A percentile compares a stretch with the other conserved stretches of the same genome.
phyloP scores from a whole-genome alignment of 2,797 vertebrate species.

The Hippocampus kuda region DNA sequence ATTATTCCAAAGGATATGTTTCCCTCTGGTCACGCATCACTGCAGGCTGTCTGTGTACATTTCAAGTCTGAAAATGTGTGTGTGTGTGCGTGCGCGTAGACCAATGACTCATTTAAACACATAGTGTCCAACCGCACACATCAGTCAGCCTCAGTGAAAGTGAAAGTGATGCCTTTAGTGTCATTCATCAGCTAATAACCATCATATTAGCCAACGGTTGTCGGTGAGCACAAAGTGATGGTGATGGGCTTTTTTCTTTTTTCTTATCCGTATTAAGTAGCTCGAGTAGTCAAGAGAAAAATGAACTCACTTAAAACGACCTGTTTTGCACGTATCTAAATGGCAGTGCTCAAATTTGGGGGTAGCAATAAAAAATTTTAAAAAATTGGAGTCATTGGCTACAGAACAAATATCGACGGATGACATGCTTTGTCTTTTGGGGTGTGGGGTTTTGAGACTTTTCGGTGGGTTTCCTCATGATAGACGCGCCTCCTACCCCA shows the following conservation, averaged over 20 bases:
- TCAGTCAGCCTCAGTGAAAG: neutral
- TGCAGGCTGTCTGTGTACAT: neutral
- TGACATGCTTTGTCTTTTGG: no score
- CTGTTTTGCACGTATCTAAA: no score
- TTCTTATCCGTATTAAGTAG: neutral
- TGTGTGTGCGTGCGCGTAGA: neutral
- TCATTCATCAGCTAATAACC: slow-evolving; percentile 2
- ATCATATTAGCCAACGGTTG: neutral
- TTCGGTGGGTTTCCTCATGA: no score
- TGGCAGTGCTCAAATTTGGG: no score
- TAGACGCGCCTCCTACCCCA: no score
- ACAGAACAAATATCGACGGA: no score
- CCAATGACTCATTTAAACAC: slow-evolving; percentile 1
- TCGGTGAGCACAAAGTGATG: neutral
- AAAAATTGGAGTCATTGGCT: no score
- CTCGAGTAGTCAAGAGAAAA: neutral
- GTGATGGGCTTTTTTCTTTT: no score
- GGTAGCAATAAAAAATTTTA: no score
- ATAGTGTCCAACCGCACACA: neutral
- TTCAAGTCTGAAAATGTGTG: neutral
- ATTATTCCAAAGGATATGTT: neutral
- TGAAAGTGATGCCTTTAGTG: slow-evolving; percentile 1
- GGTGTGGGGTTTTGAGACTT: no score
- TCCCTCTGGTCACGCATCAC: neutral
- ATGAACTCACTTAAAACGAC: neutral